Evolutionary conservation across 2,797 vertebrate genomes (phyloP), one percentile per base, ranked within the genome.

Genomic region (Artibeus jamaicensis): DNA sequence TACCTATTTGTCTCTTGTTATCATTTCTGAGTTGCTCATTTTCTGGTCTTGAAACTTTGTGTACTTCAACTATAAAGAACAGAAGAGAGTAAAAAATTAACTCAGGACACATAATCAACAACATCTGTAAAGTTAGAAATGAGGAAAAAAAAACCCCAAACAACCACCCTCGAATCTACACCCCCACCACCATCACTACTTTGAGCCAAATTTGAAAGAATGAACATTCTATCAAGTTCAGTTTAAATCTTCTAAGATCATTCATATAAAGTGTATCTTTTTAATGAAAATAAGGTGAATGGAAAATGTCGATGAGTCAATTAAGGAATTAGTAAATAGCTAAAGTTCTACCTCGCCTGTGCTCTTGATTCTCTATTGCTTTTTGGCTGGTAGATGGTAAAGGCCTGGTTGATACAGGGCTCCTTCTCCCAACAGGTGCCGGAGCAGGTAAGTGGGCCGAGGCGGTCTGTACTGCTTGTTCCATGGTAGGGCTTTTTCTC

Each of bases 1-100:
- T 98, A 99, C 99, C 98, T 96, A 98, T 92, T 85, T 99, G 99
- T 93, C 99, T 99, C 98, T 98, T 99, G 98, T 98, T 99, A 97
- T 99, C 99, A 97, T 98, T 98, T 98, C 99, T 98, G 90, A 98
- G 98, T 21, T 98, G 98, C n/a, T 99, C 99, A 87, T 98, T 98
- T 97, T 99, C 99, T 85, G 98, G 98, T 96, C 99, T 99, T 82
- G 98, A 95, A 84, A 98, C 92, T 98, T 99, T 99, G 95, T 99
- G 99, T 92, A 98, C 98, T 97, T 99, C 99, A 97, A 98, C 98
- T 99, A 97, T 67, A 98, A 97, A 97, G 98, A 97, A 97, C 93
- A 98, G 39, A 93, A 93, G 65, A 97, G 94, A 97, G 76, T 95
- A 96, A 97, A 94, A 97, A 95, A 98, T 98, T 95, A 96, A 92